These are phyloP conservation scores for Colossoma macropomum DNA, from an alignment of 2,113 vertebrate species.

Conservation along the genomic window DNA sequence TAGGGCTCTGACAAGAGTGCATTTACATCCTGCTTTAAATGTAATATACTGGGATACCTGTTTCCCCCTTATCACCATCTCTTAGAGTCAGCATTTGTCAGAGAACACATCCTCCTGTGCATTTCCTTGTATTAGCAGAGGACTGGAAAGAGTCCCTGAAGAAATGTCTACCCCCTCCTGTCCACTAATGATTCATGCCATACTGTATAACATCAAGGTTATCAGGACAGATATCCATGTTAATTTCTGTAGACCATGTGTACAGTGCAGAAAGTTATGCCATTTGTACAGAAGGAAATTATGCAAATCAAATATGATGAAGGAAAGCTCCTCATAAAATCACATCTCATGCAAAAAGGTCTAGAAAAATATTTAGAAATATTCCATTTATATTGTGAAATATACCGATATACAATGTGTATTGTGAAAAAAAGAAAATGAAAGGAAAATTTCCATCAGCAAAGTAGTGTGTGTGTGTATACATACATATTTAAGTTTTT, in stretches of 20 bases:
- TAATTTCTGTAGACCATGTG: neutral
- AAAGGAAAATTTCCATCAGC: too few species aligned
- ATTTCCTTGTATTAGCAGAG: neutral
- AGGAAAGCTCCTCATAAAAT: neutral
- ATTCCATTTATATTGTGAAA: neutral
- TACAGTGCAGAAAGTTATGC: neutral
- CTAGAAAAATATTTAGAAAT: too few species aligned
- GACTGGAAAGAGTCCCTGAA: neutral
- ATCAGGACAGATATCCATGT: neutral
- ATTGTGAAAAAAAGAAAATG: too few species aligned
- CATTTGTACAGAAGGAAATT: neutral
- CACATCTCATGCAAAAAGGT: too few species aligned
- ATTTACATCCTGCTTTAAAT: conserved; percentile 4
- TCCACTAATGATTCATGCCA: neutral
- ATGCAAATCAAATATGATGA: neutral
- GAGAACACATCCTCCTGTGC: neutral
- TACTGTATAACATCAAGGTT: neutral
- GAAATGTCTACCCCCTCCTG: neutral
- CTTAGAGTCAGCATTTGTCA: neutral
- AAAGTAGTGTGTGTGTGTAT: too few species aligned
- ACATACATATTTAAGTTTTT: too few species aligned
- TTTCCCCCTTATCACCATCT: neutral
- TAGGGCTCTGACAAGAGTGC: conserved; percentile 4
- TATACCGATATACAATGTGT: too few species aligned
- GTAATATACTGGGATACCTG: neutral